Percentiles rank a stretch among this genome's conserved stretches.
Evolutionary conservation across 2,797 vertebrate species (phyloP).

Genomic region (Coregonus ussuriensis): DNA sequence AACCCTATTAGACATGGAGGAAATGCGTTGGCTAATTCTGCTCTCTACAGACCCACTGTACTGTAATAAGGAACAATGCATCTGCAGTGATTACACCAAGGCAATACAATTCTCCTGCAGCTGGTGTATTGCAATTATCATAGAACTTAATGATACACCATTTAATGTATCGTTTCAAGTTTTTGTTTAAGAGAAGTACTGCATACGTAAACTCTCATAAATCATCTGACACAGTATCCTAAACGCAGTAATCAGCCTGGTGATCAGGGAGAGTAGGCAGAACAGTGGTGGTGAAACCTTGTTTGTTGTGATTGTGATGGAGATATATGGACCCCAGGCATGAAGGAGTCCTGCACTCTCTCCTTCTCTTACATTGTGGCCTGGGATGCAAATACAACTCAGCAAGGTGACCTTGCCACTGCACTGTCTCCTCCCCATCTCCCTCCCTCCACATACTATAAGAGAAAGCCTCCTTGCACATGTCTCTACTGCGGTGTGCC

Average conservation of each 20-base stretch:
- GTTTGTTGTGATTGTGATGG: not conserved
- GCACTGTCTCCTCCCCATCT: no score
- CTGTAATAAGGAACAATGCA: not conserved
- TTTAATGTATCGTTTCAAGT: not conserved
- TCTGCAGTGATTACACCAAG: not conserved
- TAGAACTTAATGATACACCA: not conserved
- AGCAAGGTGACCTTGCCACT: not conserved
- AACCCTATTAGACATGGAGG: not conserved
- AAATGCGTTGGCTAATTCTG: not conserved
- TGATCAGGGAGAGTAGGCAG: not conserved
- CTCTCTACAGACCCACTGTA: not conserved
- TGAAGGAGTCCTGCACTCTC: not conserved
- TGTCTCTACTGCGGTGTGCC: no score
- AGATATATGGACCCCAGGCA: not conserved
- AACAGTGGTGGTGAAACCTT: not conserved
- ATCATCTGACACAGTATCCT: not conserved
- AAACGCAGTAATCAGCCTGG: not conserved
- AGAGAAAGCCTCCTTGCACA: no score
- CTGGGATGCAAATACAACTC: not conserved
- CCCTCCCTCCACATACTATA: no score
- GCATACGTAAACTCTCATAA: not conserved
- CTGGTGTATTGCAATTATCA: not conserved
- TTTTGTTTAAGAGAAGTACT: not conserved
- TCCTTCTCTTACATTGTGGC: not conserved
- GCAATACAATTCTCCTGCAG: not conserved